Base-by-base conservation (phyloP, 2,888 invertebrate genomes). In the Cosmopolites sordidus region DNA sequence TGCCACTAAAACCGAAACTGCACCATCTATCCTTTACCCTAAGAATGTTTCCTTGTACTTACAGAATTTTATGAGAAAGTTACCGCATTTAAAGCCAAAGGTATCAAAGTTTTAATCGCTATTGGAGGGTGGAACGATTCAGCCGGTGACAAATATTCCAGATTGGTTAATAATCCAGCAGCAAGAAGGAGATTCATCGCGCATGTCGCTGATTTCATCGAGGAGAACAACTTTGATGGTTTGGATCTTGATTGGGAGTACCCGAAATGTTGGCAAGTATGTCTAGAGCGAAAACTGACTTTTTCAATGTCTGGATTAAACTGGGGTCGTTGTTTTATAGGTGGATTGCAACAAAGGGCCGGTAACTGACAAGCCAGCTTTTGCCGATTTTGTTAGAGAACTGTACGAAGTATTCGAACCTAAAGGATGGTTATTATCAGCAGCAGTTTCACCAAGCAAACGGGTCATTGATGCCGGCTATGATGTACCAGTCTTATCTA, bases 111-210 rank as follows among this genome's bases (percentile, higher is more conserved):
- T 0, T 77, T 91, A 0, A 78, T 96, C 1, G 94, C 94, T 0
- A 83, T 96, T 53, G 96, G 96, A 4, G 96, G 95, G 0, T 95
- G 95, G 95, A 94, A 92, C 67, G 93, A 95, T 73, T 94, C 92
- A 0, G 88, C 87, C 0, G 92, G 91, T 2, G 88, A 90, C 70
- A 93, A 93, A 68, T 93, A 93, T 73, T 88, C 91, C 1, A 81
- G 85, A 39, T 75, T 93, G 27, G 92, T 90, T 0, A 86, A 88
- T 69, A 87, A 81, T 66, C 79, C 84, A 0, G 74, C 80, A 0
- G 83, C 89, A 0, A 78, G 92, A 50, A 76, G 81, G 18, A 81
- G 81, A 58, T 94, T 94, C 66, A 81, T 91, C 12, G 76, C 81
- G 0, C 84, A 90, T 62, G 86, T 86, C 0, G 60, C 89, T 0